Base-by-base conservation (phyloP, 2,888 invertebrate genomes). In the Drosophila austrosaltans region DNA sequence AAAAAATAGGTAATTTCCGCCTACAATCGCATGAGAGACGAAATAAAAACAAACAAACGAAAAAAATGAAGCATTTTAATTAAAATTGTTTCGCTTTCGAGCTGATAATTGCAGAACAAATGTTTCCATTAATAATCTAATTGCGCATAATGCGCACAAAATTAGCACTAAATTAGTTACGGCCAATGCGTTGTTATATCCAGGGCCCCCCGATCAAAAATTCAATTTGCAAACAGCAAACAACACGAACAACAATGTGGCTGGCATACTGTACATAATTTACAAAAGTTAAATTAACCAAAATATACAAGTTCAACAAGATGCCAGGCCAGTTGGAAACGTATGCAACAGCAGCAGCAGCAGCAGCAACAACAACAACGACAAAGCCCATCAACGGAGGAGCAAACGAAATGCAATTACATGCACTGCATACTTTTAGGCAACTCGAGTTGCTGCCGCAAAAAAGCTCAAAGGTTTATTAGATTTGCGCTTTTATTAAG, bases 211-310 rank as follows among this genome's bases (percentile, higher is more conserved):
- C 62, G 72, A 63, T 70, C 72, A 72, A 68, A 86, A 81, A 80
- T 81, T 73, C 72, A 86, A 86, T 83, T 83, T 83, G 25, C 73
- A 74, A 78, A 85, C 68, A 63, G 66, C 62, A 74, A 71, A 53
- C 66, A 71, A 53, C 66, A 57, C 57, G 66, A 39, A 58, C 53
- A 74, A 72, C 68, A 82, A 78, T 75, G 77, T 72, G 72, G 69
- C 65, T 66, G 71, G 69, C 10, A 4, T 25, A 76, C 70, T 72
- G 69, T 72, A 79, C 81, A 88, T 89, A 86, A 87, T 87, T 87
- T 71, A 82, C 76, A 69, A 89, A 87, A 89, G 87, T 87, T 89
- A 88, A 89, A 88, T 88, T 87, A 87, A 88, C 89, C 89, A 86
- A 87, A 85, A 85, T 89, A 85, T 89, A 85, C 87, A 77, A 73